phyloP scores from a whole-genome alignment of 1,140 invertebrate species.

The Papilio machaon region DNA sequence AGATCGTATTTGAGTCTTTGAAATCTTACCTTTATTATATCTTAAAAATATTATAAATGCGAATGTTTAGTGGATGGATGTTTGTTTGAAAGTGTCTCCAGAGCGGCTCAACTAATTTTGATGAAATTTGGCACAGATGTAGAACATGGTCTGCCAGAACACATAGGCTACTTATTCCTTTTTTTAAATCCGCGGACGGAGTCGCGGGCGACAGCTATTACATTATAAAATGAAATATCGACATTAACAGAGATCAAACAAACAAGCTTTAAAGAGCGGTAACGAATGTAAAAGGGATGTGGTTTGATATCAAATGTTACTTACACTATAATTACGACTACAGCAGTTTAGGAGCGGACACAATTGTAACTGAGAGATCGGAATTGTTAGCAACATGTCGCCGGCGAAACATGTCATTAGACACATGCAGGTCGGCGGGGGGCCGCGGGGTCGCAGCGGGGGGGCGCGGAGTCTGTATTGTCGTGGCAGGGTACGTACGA shows the following conservation, averaged over 20 bases:
- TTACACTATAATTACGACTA: conserved; percentile 35
- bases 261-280: background rate
- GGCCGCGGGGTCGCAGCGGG: background rate
- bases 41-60: too few species aligned
- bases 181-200: too few species aligned
- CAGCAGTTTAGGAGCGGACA: background rate
- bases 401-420: conserved; percentile 42
- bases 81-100: too few species aligned
- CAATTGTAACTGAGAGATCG: conserved; percentile 8
- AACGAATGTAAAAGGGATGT: conserved; percentile 1
- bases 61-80: too few species aligned
- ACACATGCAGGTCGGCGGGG: conserved; percentile 18
- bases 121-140: too few species aligned
- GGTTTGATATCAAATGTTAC: conserved; percentile 25
- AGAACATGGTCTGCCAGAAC: too few species aligned
- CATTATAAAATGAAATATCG: too few species aligned
- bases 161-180: too few species aligned
- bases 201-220: too few species aligned
- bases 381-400: conserved; percentile 35
- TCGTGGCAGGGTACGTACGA: background rate
- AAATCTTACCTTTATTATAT: too few species aligned
- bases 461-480: background rate
- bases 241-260: background rate
- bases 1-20: too few species aligned
- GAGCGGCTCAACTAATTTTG: too few species aligned